Evolutionary conservation across 2,888 invertebrate species (phyloP).

Genomic region (Mythimna albipuncta): DNA sequence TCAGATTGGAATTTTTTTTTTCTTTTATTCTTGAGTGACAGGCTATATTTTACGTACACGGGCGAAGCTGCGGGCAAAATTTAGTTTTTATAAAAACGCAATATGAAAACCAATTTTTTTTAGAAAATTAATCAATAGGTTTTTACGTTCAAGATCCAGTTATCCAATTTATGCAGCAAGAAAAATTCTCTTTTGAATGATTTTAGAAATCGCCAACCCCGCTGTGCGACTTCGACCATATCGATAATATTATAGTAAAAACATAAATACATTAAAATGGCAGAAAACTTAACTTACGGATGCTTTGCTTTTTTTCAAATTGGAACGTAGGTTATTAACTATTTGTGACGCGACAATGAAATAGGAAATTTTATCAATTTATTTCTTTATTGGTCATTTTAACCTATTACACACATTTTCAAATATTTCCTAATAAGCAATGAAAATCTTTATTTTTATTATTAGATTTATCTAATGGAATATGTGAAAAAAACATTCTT

Average conservation of each 20-base stretch:
- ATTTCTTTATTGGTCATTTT: too few relatives aligned
- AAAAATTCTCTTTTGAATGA: slow-evolving; percentile 4
- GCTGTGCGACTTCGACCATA: slow-evolving; percentile 32
- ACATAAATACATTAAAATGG: slow-evolving; percentile 28
- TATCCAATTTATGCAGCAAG: slow-evolving; percentile 5
- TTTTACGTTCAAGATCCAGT: neutral
- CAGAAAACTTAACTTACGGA: slow-evolving; percentile 13
- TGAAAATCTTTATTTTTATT: too few relatives aligned
- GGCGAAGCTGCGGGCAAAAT: too few relatives aligned
- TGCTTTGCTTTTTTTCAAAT: slow-evolving; percentile 11
- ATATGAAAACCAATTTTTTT: too few relatives aligned
- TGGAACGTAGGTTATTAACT: neutral
- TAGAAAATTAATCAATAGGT: slow-evolving; percentile 5
- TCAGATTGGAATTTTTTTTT: too few relatives aligned
- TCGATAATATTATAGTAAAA: slow-evolving; percentile 25
- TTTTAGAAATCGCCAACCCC: slow-evolving; percentile 19
- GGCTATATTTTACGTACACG: too few relatives aligned
- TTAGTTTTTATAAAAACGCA: neutral
- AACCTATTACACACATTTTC: too few relatives aligned
- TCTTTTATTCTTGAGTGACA: too few relatives aligned
- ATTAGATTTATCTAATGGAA: slow-evolving; percentile 21
- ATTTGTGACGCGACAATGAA: slow-evolving; percentile 30
- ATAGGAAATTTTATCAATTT: slow-evolving; percentile 36
- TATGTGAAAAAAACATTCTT: slow-evolving; percentile 7
- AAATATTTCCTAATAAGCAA: too few relatives aligned